Evolutionary conservation across 2,888 invertebrate species (phyloP).

Genomic region (Drosophila paranaensis): DNA sequence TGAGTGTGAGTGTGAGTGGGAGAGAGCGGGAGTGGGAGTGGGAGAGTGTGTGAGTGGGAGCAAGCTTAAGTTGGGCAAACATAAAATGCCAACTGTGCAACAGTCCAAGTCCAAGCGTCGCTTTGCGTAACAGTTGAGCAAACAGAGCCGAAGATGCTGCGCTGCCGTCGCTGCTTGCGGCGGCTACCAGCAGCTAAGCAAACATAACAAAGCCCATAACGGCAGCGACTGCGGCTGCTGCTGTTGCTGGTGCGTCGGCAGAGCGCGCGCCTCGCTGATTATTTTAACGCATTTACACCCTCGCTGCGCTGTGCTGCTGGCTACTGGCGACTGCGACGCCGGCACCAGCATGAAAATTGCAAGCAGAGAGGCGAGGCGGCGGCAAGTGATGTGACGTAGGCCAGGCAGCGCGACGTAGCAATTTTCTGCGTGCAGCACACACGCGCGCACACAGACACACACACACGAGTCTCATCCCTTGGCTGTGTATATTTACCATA

Average conservation of each 20-base stretch:
- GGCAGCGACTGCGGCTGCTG: slow-evolving; percentile 19
- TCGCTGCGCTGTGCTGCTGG: neutral
- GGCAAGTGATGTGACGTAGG: slow-evolving; percentile 38
- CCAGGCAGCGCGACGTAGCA: slow-evolving; percentile 29
- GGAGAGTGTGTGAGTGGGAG: slow-evolving; percentile 1
- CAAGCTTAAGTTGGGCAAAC: slow-evolving; percentile 26
- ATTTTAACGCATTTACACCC: slow-evolving; percentile 56
- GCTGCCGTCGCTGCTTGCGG: slow-evolving; percentile 15
- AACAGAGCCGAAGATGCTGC: slow-evolving; percentile 42
- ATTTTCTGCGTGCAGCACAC: slow-evolving; percentile 31
- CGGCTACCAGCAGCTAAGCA: slow-evolving; percentile 32
- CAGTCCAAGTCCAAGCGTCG: slow-evolving; percentile 32
- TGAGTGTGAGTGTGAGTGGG: slow-evolving; percentile 2
- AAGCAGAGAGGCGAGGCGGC: slow-evolving; percentile 1
- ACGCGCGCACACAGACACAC: neutral
- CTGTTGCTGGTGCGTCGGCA: slow-evolving; percentile 27
- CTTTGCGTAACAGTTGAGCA: slow-evolving; percentile 55
- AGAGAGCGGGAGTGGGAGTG: neutral
- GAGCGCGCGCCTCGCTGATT: slow-evolving; percentile 32
- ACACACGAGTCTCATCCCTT: slow-evolving; percentile 28
- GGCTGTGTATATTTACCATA: slow-evolving; percentile 69
- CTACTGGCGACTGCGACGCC: slow-evolving; percentile 6
- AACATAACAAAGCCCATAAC: slow-evolving; percentile 22
- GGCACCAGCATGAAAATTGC: slow-evolving; percentile 65
- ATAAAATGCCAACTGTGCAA: slow-evolving; percentile 38